phyloP scores from a whole-genome alignment of 2,797 vertebrate genomes.

The Gephyroberyx darwinii region DNA sequence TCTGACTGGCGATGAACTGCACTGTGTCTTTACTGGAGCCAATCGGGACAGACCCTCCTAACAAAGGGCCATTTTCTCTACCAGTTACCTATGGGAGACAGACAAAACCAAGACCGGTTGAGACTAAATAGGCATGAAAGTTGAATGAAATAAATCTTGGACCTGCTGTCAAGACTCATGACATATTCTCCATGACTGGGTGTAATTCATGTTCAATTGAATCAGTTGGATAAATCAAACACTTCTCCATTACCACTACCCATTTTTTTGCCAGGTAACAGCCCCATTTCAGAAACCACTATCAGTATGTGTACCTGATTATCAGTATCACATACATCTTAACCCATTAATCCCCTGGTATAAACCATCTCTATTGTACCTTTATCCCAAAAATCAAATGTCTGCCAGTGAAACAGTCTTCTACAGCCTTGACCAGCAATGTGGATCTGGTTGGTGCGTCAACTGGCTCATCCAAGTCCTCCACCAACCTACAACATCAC shows the following conservation, averaged over 20 bases:
- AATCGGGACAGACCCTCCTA: neutral
- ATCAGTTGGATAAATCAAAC: too few species aligned
- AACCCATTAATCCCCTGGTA: neutral
- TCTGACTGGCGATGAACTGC: constrained; percentile 73
- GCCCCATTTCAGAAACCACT: neutral
- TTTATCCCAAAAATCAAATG: constrained; percentile 92
- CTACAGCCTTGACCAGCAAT: constrained; percentile 85
- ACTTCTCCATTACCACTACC: too few species aligned
- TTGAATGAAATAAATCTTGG: neutral
- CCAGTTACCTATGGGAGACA: constrained; percentile 55
- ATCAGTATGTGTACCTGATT: neutral
- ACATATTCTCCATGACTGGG: neutral
- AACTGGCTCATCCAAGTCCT: constrained; percentile 70
- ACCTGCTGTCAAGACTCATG: neutral
- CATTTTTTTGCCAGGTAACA: too few species aligned
- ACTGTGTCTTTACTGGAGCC: constrained; percentile 22
- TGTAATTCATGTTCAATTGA: too few species aligned
- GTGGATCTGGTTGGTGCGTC: constrained; percentile 64
- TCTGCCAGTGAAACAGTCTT: constrained; percentile 90
- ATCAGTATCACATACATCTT: neutral
- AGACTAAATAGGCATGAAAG: neutral
- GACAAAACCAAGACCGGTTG: constrained; percentile 5
- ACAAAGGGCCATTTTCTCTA: constrained; percentile 53
- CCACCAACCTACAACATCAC: constrained; percentile 61
- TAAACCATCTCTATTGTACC: constrained; percentile 74